phyloP scores from a whole-genome alignment of 2,113 vertebrate genomes.

The Peromyscus maniculatus region DNA sequence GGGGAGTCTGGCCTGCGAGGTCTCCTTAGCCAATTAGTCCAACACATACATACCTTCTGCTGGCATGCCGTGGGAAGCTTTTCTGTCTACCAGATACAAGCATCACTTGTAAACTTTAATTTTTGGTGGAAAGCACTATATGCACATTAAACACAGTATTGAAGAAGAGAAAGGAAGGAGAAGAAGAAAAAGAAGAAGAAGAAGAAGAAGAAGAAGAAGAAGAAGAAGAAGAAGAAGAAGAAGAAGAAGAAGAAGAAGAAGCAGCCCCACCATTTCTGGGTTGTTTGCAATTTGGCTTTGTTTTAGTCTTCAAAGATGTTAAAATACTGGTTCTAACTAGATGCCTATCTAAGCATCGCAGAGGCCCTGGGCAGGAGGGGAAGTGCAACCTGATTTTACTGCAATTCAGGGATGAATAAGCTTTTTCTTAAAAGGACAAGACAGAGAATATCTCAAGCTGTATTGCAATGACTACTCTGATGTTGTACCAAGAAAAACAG shows the following conservation, averaged over 20 bases:
- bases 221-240: no score
- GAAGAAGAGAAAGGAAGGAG: neutral
- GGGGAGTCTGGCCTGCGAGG: neutral
- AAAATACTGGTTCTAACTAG: conserved; percentile 28
- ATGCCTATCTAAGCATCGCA: neutral
- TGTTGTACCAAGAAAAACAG: neutral
- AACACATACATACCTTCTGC: neutral
- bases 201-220: neutral
- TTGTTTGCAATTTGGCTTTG: conserved; percentile 38
- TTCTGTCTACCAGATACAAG: conserved; percentile 18
- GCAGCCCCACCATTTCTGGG: neutral
- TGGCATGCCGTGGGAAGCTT: neutral
- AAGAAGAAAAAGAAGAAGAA: no score
- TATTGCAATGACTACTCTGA: neutral
- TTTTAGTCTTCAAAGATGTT: conserved; percentile 10
- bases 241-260: no score
- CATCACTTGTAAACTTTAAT: neutral
- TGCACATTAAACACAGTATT: neutral
- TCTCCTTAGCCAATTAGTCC: neutral
- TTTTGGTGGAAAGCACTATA: neutral
- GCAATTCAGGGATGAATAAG: neutral
- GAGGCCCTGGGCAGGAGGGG: neutral
- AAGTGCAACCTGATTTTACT: neutral
- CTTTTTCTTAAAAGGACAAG: neutral
- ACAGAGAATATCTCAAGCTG: neutral